Evolutionary conservation across 2,797 vertebrate species (phyloP), one percentile per base, ranked within the genome.

Genomic region (Catharus ustulatus): DNA sequence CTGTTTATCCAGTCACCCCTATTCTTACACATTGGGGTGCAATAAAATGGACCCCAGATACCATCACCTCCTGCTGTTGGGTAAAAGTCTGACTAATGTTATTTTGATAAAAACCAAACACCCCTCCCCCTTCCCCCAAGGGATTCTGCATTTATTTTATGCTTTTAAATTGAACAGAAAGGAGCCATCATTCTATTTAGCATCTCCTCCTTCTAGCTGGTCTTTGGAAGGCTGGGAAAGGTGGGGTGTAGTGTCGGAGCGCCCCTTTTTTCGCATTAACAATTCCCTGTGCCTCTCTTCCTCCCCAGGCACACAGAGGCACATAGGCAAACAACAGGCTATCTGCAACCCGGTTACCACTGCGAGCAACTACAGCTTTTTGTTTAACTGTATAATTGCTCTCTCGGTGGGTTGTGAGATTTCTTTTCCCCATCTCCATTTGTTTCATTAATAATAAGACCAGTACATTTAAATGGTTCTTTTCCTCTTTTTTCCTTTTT

Each of bases 391-490:
- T 93, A 66, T 92, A 95, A 92, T 89, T 95, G 85, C 91, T 91
- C 85, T 94, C 91, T 91, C 5, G 0, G 55, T 90, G 73, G 16
- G 3, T 32, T 63, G 48, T 82, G 79, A 21, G 2, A 34, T 63
- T 58, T 74, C 86, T 69, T 81, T 54, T 64, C 63, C 38, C 12
- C 0, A 12, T 80, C 74, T 87, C 95, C 92, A 94, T 97, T 97
- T 96, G 83, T 96, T 97, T 97, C 95, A 86, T 91, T 96, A 94
- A 97, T 97, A 97, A 97, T 40, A 92, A 94, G 77, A 66, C 4
- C 87, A 89, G 93, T 64, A 86, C 59, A 92, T 90, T 76, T 78
- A 95, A 97, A 81, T 59, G 38, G 73, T 68, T 23, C 42, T 76
- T 85, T 52, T 30, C 2, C 11, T 5, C 9, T n/a, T 13, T 12